A percentile compares a stretch with the other conserved stretches of the same genome.
Evolutionary conservation across 2,113 vertebrate genomes (phyloP).

Genomic region (Dolichotis patagonum): DNA sequence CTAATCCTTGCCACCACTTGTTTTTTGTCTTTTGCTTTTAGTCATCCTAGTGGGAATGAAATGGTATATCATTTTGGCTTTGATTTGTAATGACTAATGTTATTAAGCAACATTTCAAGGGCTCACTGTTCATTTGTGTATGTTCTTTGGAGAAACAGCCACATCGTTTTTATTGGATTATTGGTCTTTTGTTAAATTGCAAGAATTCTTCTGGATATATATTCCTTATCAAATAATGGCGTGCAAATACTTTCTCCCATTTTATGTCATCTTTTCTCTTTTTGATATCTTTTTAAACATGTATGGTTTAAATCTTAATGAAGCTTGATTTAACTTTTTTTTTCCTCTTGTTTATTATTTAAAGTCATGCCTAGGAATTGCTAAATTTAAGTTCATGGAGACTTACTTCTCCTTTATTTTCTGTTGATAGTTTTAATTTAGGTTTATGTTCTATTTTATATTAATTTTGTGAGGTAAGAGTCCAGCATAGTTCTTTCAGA

Average conservation of each 20-base stretch:
- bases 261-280: not conserved
- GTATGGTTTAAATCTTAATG: not conserved
- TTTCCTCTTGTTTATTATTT: not conserved
- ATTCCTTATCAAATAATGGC: not conserved
- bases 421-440: not conserved
- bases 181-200: not conserved
- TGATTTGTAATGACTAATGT: slow-evolving; percentile 10
- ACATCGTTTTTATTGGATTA: not conserved
- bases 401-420: not conserved
- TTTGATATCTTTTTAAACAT: not conserved
- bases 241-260: not conserved
- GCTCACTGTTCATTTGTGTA: not conserved
- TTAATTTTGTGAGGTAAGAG: not conserved
- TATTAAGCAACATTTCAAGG: not conserved
- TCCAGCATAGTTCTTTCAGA: not conserved
- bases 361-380: not conserved
- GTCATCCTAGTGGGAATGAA: not conserved
- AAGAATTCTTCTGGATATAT: not conserved
- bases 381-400: not conserved
- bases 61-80: not conserved
- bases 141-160: not conserved
- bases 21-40: not conserved
- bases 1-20: not conserved
- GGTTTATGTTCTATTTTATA: not conserved
- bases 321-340: not conserved